These are phyloP conservation scores for Anastrepha ludens DNA, from an alignment of 1,140 invertebrate species.

Conservation along the genomic window DNA sequence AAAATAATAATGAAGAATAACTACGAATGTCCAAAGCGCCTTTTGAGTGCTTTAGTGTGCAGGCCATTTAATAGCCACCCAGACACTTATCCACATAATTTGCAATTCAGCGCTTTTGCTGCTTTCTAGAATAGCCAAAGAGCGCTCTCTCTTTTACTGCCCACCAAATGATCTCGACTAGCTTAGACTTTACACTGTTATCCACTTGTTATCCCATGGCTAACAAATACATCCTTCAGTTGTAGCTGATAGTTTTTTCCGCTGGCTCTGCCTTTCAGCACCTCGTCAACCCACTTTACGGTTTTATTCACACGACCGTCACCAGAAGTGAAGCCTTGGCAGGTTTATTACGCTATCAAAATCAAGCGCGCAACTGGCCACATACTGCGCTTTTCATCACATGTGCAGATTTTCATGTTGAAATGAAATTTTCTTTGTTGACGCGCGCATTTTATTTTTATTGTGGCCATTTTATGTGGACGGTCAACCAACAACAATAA, in stretches of 20 bases:
- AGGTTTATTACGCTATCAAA: conserved; percentile 49
- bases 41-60: too few species aligned
- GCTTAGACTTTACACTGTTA: conserved; percentile 11
- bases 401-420: conserved; percentile 39
- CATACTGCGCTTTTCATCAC: conserved; percentile 28
- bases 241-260: not conserved
- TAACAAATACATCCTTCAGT: conserved; percentile 13
- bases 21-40: not conserved
- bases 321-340: not conserved
- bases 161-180: not conserved
- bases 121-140: not conserved
- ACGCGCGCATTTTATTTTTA: conserved; percentile 39
- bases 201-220: conserved; percentile 37
- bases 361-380: conserved; percentile 45
- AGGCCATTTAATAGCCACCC: not conserved
- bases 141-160: not conserved
- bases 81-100: not conserved
- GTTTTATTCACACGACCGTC: not conserved
- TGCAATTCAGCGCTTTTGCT: not conserved
- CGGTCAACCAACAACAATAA: not conserved
- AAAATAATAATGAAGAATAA: not conserved
- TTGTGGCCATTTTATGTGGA: conserved; percentile 26
- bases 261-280: not conserved
- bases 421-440: conserved; percentile 50
- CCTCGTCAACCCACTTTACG: conserved; percentile 19